A percentile compares a stretch with the other conserved stretches of the same genome.
Evolutionary conservation across 1,140 invertebrate genomes (phyloP).

Genomic region (Bombus haemorrhoidalis): DNA sequence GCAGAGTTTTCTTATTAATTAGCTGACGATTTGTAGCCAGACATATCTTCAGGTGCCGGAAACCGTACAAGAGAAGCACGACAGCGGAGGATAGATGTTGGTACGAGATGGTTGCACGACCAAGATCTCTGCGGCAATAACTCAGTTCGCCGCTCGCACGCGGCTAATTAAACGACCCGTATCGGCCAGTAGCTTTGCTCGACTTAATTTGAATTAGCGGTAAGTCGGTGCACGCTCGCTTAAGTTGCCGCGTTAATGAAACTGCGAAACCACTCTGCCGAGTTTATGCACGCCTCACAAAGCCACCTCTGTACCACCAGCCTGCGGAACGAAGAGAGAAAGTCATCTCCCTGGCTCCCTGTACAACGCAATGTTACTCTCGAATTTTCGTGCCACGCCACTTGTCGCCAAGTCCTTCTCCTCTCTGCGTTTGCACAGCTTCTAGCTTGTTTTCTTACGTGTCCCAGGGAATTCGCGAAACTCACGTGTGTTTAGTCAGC

Average conservation of each 20-base stretch:
- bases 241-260: slow-evolving; percentile 59
- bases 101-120: neutral
- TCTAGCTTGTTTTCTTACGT: slow-evolving; percentile 24
- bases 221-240: slow-evolving; percentile 53
- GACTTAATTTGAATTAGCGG: slow-evolving; percentile 68
- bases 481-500: neutral
- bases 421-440: neutral
- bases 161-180: slow-evolving; percentile 59
- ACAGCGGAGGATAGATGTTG: slow-evolving; percentile 11
- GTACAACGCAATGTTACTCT: slow-evolving; percentile 26
- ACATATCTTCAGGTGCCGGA: neutral
- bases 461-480: neutral
- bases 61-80: neutral
- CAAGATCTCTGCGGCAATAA: slow-evolving; percentile 19
- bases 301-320: neutral
- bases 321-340: neutral
- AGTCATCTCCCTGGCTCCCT: neutral
- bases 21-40: slow-evolving; percentile 10
- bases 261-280: slow-evolving; percentile 49
- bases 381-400: slow-evolving; percentile 21
- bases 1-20: slow-evolving; percentile 42
- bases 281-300: slow-evolving; percentile 43
- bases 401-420: neutral
- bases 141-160: slow-evolving; percentile 7
- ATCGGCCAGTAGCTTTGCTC: slow-evolving; percentile 60